Percentiles rank a stretch among this genome's conserved stretches.
Evolutionary conservation across 1,140 invertebrate species (phyloP).

Genomic region (Homalodisca vitripennis): DNA sequence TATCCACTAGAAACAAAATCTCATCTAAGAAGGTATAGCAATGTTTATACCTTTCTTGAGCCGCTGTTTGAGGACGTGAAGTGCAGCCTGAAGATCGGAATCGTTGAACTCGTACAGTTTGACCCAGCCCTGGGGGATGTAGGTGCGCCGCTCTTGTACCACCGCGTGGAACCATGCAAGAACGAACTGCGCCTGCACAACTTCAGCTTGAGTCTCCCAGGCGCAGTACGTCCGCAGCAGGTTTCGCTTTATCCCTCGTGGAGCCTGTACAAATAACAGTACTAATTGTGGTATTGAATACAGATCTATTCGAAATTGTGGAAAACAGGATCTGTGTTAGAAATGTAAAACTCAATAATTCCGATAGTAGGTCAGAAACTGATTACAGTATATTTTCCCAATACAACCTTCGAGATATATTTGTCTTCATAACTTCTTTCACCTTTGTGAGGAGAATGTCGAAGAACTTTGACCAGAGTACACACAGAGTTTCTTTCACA

Average conservation of each 20-base stretch:
- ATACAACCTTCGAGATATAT: too few relatives aligned
- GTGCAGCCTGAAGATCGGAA: constrained; percentile 76
- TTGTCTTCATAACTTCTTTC: too few relatives aligned
- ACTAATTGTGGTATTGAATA: too few relatives aligned
- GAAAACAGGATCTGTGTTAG: too few relatives aligned
- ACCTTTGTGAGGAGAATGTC: too few relatives aligned
- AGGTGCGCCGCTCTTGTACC: constrained; percentile 83
- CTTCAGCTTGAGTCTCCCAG: constrained; percentile 55
- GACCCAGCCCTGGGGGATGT: constrained; percentile 84
- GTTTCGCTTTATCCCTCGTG: constrained; percentile 66
- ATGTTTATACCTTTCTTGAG: constrained; percentile 46
- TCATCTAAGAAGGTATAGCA: background rate
- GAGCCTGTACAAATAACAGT: constrained; percentile 51
- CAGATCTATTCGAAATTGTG: too few relatives aligned
- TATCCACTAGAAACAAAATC: too few relatives aligned
- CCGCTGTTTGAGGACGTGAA: constrained; percentile 67
- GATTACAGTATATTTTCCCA: too few relatives aligned
- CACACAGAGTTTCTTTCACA: too few relatives aligned
- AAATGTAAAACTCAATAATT: too few relatives aligned
- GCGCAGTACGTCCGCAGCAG: constrained; percentile 58
- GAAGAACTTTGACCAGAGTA: too few relatives aligned
- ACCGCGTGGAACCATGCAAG: constrained; percentile 84
- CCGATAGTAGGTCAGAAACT: too few relatives aligned
- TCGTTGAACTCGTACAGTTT: constrained; percentile 90
- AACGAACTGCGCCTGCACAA: constrained; percentile 61